A percentile compares a stretch with the other conserved stretches of the same genome.
phyloP scores from a whole-genome alignment of 2,888 invertebrate genomes.

The Tipula confusa region DNA sequence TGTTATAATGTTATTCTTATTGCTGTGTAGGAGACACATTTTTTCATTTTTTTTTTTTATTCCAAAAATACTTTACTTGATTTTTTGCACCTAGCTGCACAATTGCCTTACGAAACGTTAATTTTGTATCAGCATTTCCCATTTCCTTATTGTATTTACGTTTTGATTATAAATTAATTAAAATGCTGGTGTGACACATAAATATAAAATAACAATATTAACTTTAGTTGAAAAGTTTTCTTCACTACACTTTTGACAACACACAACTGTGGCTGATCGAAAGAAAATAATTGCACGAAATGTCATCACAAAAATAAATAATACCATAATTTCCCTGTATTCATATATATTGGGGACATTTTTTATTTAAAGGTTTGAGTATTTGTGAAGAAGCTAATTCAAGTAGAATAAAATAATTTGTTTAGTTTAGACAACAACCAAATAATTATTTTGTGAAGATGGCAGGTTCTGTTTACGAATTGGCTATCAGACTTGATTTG shows the following conservation, averaged over 20 bases:
- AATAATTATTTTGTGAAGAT: not conserved
- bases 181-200: not conserved
- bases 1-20: not conserved
- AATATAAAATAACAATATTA: not conserved
- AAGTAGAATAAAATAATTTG: not conserved
- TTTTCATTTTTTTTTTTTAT: not conserved
- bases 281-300: not conserved
- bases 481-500: no score
- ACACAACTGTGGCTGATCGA: not conserved
- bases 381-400: not conserved
- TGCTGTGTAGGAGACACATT: not conserved
- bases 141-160: constrained; percentile 52
- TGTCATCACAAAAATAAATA: not conserved
- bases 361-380: not conserved
- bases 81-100: constrained; percentile 95
- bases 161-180: not conserved
- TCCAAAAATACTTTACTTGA: constrained; percentile 63
- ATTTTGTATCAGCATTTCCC: constrained; percentile 98
- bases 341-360: not conserved
- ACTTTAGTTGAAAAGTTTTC: not conserved
- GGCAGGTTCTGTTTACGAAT: no score
- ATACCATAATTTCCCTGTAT: not conserved
- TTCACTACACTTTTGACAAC: not conserved
- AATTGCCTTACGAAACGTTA: constrained; percentile 97
- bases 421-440: not conserved